Evolutionary conservation across 2,888 invertebrate genomes (phyloP).

Genomic region (Drosophila mimica): DNA sequence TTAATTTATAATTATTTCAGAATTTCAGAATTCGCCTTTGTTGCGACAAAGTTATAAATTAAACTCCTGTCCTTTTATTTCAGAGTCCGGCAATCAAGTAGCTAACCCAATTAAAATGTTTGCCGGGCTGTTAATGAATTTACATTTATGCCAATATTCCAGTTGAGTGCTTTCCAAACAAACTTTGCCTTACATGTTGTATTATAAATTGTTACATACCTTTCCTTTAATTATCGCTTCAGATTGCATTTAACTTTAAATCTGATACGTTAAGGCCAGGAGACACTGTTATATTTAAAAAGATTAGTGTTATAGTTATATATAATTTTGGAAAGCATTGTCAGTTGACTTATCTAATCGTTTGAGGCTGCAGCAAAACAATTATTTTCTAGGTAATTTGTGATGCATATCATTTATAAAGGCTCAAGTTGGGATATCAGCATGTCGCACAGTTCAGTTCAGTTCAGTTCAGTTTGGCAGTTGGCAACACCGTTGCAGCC

Average conservation of each 20-base stretch:
- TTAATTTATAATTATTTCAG: background rate
- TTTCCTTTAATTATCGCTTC: background rate
- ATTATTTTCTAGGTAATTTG: slow-evolving; percentile 45
- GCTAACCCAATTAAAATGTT: background rate
- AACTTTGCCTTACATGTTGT: background rate
- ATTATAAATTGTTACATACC: background rate
- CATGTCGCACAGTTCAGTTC: slow-evolving; percentile 2
- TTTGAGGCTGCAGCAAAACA: background rate
- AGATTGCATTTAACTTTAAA: background rate
- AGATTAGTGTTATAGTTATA: background rate
- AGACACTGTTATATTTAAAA: background rate
- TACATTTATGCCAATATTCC: background rate
- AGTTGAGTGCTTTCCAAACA: background rate
- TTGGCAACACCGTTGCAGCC: slow-evolving; percentile 20
- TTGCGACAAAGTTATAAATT: background rate
- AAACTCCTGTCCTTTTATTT: background rate
- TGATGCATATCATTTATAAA: slow-evolving; percentile 45
- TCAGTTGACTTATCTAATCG: background rate
- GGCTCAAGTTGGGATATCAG: slow-evolving; percentile 16
- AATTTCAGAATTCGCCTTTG: background rate
- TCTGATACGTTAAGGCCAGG: too few species aligned
- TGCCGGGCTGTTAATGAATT: background rate
- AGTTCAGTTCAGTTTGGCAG: background rate
- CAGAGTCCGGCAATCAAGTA: background rate
- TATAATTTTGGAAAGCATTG: background rate